A percentile compares a stretch with the other conserved stretches of the same genome.
phyloP scores from a whole-genome alignment of 2,888 invertebrate species.

The Lasioglossum pauxillum region DNA sequence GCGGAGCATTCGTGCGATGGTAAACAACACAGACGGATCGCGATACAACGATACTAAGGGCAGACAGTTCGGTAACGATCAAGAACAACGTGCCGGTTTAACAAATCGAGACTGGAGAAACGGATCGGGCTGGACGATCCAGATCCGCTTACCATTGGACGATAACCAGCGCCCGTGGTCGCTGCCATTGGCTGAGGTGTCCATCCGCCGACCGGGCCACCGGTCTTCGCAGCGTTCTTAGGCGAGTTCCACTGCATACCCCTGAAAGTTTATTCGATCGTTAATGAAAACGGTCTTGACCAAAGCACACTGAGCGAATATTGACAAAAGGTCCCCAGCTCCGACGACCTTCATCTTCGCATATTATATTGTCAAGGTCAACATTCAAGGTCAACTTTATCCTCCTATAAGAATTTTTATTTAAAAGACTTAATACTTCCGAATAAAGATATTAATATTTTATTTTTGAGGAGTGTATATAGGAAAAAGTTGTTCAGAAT shows the following conservation, averaged over 20 bases:
- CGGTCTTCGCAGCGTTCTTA: conserved; percentile 93
- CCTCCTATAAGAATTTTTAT: no score
- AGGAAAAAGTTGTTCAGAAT: no score
- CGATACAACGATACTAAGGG: conserved; percentile 3
- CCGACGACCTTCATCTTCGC: no score
- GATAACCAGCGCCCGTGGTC: conserved; percentile 94
- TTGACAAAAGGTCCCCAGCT: no score
- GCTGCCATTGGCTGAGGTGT: conserved; percentile 95
- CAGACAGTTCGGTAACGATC: conserved; percentile 15
- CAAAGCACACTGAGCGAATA: no score
- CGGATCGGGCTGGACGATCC: neutral
- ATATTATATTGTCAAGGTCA: no score
- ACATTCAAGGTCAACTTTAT: no score
- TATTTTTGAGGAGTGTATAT: no score
- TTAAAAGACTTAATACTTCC: no score
- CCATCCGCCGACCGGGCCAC: conserved; percentile 90
- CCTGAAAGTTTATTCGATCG: conserved; percentile 84
- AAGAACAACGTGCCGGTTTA: conserved; percentile 50
- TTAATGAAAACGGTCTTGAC: no score
- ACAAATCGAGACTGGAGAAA: neutral
- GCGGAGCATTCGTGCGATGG: neutral
- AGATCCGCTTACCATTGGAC: conserved; percentile 91
- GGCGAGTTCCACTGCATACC: conserved; percentile 97
- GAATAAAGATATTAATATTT: no score
- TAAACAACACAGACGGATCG: neutral